These are phyloP conservation scores for Sebastes iracundus DNA, from an alignment of 2,797 vertebrate species.

Conservation along the genomic window DNA sequence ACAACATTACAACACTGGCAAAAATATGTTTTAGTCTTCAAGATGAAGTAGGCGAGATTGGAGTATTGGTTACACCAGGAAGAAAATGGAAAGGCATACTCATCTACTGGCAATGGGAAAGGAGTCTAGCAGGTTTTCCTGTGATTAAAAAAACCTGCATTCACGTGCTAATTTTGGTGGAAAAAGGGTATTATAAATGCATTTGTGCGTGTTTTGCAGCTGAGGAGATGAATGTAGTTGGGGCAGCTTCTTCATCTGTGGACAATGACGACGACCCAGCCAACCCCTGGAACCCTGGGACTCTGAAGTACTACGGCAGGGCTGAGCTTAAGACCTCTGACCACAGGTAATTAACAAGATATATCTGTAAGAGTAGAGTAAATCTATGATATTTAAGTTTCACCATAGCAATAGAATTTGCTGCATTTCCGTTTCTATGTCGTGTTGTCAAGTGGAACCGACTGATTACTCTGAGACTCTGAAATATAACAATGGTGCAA, in stretches of 20 bases:
- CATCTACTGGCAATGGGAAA: not conserved
- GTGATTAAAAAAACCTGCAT: not conserved
- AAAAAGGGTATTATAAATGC: not conserved
- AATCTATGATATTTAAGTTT: not conserved
- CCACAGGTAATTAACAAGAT: slow-evolving; percentile 87
- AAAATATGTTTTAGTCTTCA: not conserved
- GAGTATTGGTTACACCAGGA: no score
- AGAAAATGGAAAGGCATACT: not conserved
- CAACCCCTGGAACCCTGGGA: slow-evolving; percentile 89
- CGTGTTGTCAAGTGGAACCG: not conserved
- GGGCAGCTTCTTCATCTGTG: slow-evolving; percentile 73
- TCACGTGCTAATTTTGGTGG: not conserved
- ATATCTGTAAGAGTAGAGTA: not conserved
- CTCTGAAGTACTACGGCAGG: slow-evolving; percentile 92
- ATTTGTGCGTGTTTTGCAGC: slow-evolving; percentile 76
- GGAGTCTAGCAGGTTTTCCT: not conserved
- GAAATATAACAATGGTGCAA: not conserved
- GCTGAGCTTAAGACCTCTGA: slow-evolving; percentile 99
- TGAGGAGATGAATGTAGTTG: slow-evolving; percentile 94
- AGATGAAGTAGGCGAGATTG: no score
- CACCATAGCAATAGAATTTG: not conserved
- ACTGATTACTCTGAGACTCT: not conserved
- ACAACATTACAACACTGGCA: not conserved
- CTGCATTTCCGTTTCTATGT: not conserved
- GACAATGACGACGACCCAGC: slow-evolving; percentile 85